Evolutionary conservation across 2,888 invertebrate genomes (phyloP).

Genomic region (Scaptomyza cyrtandrae): DNA sequence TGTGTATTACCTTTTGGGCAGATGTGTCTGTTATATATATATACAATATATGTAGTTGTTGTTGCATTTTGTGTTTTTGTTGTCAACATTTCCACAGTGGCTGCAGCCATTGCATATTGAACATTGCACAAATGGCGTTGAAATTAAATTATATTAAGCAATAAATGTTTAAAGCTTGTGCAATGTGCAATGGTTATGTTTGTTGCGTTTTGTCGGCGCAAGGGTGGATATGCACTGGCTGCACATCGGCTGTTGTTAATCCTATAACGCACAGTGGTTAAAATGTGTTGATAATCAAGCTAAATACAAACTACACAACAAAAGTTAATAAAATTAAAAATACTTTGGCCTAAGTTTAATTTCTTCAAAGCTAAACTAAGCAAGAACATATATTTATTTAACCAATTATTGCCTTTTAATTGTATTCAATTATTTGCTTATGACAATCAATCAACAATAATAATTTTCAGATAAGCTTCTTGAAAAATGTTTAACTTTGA

Average conservation of each 20-base stretch:
- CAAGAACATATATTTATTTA: no score
- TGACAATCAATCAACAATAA: no score
- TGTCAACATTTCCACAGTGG: conserved; percentile 51
- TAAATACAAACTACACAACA: not conserved
- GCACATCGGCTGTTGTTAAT: not conserved
- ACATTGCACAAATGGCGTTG: conserved; percentile 61
- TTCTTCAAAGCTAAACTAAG: no score
- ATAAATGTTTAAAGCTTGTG: conserved; percentile 63
- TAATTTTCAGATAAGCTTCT: no score
- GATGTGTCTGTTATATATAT: conserved; percentile 22
- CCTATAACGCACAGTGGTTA: conserved; percentile 15
- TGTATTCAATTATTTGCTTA: no score
- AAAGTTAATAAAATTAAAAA: no score
- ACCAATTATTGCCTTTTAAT: no score
- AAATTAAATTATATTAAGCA: conserved; percentile 69
- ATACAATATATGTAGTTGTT: conserved; percentile 5
- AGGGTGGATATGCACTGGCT: no score
- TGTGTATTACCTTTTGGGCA: conserved; percentile 33
- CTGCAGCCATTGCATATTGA: conserved; percentile 37
- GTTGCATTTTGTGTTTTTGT: conserved; percentile 20
- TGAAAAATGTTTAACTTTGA: no score
- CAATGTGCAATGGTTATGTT: conserved; percentile 49
- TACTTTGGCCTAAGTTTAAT: no score
- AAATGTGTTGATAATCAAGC: not conserved
- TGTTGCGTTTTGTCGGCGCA: conserved; percentile 6